Base-by-base conservation (phyloP, 2,797 vertebrate species). In the Erethizon dorsatum region DNA sequence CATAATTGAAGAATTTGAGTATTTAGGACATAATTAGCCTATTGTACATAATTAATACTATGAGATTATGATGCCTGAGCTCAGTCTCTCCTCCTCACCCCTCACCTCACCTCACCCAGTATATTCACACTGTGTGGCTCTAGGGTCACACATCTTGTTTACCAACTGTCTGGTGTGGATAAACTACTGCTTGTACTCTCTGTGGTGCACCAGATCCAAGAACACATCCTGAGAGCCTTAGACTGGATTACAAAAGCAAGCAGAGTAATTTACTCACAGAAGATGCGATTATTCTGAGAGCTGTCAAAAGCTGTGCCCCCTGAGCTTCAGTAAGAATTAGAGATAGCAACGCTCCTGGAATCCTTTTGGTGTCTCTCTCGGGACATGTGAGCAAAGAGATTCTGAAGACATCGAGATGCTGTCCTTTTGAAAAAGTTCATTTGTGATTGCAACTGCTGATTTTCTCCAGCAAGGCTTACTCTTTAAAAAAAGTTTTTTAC, bases 171-270 rank as follows among this genome's bases (percentile, higher is more conserved):
- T 82, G 41, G 61, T 78, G 84, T 41, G 56, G 54, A 82, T 41
- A 77, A 93, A 87, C 65, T 71, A 77, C 54, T 54, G 10, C 52
- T 80, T 73, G 52, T 67, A 45, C 57, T 59, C 37, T 59, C 28
- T 47, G 47, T 33, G 5, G 31, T 69, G 26, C 18, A n/a, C 79
- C 67, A 95, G 71, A 82, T 54, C 33, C 41, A 71, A 75, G 31
- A 79, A 31, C 52, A 45, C 22, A 24, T 91, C 80, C 93, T 14
- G 3, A 71, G 56, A 12, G 2, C 75, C 69, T 57, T 26, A 37
- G 56, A 65, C 28, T 77, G 59, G 24, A 85, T 41, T 33, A 52
- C 57, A 83, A 95, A 89, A 96, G 67, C 47, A 82, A 86, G 90
- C 37, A 71, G 52, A 95, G 31, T 90, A 67, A 86, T 61, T 95